Base-by-base conservation (phyloP, 1,140 invertebrate species). In the Harlomillsia oculata region DNA sequence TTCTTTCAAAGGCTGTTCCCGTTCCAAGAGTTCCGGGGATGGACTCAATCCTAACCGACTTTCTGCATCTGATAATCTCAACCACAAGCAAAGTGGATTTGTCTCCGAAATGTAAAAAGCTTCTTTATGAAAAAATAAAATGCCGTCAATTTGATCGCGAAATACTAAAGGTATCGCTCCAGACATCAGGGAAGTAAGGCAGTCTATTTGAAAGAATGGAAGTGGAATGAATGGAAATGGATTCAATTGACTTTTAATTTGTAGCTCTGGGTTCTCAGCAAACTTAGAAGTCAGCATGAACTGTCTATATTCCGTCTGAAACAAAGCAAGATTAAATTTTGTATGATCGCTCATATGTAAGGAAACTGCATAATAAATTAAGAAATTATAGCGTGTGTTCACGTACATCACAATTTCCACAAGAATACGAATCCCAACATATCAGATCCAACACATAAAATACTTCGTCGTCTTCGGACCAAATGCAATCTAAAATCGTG, bases 361-460 rank as follows among this genome's bases (percentile, higher is more conserved):
- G 3, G 16, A 36, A 6, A 41, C 21, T 30, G n/a, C 9, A 26
- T 30, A 51, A 41, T 18, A 51, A 50, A 30, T 29, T 44, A 20
- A 3, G 25, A 43, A 30, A 39, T 9, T 14, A n/a, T 3, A 26
- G 14, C 21, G 16, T 41, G 30, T 23, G 6, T 61, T 39, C 53
- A 67, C 68, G 77, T 77, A 88, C 85, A 69, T 92, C 87, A 74
- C 83, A 87, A 64, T 90, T 79, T 53, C 80, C 74, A 50, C 90
- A 75, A 14, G 81, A 75, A 60, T 83, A 79, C 60, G 78, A 80
- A 60, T 83, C 87, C 87, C 89, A 95, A 37, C 79, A 80, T 36
- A 96, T 73, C 5, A 89, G 73, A 71, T 95, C 91, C 41, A 94
- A 69, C 2, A 89, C 75, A 71, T 82, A 91, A 69, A 83, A 84